A percentile compares a stretch with the other conserved stretches of the same genome.
Conservation (phyloP, 2,888 invertebrate genomes). For the Amaurobius ferox region DNA sequence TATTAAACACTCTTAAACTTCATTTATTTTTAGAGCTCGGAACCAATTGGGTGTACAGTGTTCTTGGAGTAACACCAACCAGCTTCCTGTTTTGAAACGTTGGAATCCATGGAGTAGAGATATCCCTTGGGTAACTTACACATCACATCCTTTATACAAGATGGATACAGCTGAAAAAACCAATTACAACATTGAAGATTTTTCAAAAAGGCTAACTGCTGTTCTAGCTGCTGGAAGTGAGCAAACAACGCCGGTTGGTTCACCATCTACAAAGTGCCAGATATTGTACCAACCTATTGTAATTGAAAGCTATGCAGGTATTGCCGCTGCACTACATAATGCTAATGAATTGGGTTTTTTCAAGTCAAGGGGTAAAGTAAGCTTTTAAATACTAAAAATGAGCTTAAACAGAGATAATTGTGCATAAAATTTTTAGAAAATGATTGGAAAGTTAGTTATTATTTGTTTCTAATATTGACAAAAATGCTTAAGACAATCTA, state of each 20-base stretch:
- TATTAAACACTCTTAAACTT: too few relatives aligned
- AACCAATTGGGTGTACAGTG: constrained; percentile 86
- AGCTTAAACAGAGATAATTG: constrained; percentile 70
- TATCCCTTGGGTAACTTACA: constrained; percentile 87
- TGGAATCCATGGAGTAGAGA: constrained; percentile 85
- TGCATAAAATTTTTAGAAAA: constrained; percentile 9
- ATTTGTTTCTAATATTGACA: too few relatives aligned
- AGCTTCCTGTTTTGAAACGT: constrained; percentile 81
- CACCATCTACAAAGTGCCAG: constrained; percentile 70
- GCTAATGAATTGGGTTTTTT: constrained; percentile 90
- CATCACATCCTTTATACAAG: constrained; percentile 83
- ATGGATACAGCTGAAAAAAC: constrained; percentile 76
- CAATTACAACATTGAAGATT: constrained; percentile 78
- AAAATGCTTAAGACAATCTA: too few relatives aligned
- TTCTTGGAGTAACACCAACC: constrained; percentile 87
- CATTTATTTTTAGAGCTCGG: constrained; percentile 80
- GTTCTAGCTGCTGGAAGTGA: constrained; percentile 71
- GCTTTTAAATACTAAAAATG: constrained; percentile 81
- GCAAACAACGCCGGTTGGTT: neutral
- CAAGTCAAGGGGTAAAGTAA: constrained; percentile 90
- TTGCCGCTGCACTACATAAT: constrained; percentile 88
- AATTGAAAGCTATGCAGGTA: constrained; percentile 87
- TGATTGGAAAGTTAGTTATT: neutral
- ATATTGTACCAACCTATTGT: constrained; percentile 84
- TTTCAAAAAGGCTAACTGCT: constrained; percentile 77